These are phyloP conservation scores for Mystacides longicornis DNA, from an alignment of 2,888 invertebrate genomes.

Conservation along the genomic window DNA sequence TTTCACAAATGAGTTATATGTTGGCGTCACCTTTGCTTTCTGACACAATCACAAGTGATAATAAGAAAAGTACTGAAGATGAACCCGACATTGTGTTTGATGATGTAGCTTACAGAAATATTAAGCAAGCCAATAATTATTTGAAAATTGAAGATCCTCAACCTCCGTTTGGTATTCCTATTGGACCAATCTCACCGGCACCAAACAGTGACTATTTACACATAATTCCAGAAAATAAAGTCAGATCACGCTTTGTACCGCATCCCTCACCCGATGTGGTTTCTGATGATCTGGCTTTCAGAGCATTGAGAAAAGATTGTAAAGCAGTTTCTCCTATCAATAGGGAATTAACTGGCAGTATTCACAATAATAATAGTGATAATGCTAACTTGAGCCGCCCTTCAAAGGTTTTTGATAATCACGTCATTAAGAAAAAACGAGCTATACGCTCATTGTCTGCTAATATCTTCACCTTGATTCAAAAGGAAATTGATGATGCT, in stretches of 20 bases:
- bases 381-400: constrained; percentile 36
- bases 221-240: constrained; percentile 56
- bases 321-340: constrained; percentile 47
- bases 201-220: constrained; percentile 80
- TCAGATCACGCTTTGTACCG: constrained; percentile 55
- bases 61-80: constrained; percentile 32
- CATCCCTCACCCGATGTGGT: constrained; percentile 73
- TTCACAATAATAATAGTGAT: constrained; percentile 43
- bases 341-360: constrained; percentile 43
- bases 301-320: constrained; percentile 76
- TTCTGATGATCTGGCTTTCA: constrained; percentile 80
- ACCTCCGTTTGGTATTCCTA: constrained; percentile 84
- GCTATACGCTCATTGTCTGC: constrained; percentile 78
- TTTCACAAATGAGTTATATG: constrained; percentile 58
- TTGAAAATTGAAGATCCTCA: constrained; percentile 71
- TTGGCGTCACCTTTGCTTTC: constrained; percentile 60
- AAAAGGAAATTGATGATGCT: constrained; percentile 56
- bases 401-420: constrained; percentile 24
- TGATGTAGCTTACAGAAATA: constrained; percentile 76
- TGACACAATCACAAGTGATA: constrained; percentile 23
- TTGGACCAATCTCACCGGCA: constrained; percentile 74
- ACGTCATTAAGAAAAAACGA: constrained; percentile 61
- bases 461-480: constrained; percentile 72
- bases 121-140: constrained; percentile 68
- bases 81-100: constrained; percentile 79